Base-by-base conservation (phyloP, 2,888 invertebrate genomes). In the Ypsolopha sequella region DNA sequence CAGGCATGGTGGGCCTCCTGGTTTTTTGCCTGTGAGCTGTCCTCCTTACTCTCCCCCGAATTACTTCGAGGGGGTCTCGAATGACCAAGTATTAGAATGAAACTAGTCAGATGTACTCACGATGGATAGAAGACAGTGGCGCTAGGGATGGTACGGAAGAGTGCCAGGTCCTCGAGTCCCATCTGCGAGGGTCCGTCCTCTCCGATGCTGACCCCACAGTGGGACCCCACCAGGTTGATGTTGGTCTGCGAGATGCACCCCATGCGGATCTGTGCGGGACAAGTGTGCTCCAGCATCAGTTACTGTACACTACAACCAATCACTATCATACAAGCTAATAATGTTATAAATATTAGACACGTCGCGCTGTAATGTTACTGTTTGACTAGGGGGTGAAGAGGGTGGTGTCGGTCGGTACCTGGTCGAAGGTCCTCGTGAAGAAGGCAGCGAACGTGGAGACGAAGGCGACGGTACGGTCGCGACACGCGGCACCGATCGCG, bases 151-250 rank as follows among this genome's bases (percentile, higher is more conserved):
- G 95, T 80, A 43, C 99, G 90, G 91, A 99, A 99, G 89, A 99
- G 89, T 1, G 97, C 95, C 53, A 99, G 76, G 79, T 99, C 99
- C 85, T 99, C 99, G n/a, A 99, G 89, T 6, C 97, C 99, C 99
- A 99, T 99, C 88, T 99, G 99, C 52, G 96, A 96, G 13, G 99
- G 99, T 0, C 99, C 99, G 84, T 99, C 99, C 85, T 98, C 98
- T 36, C 98, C 99, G 81, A 99, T 99, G 67, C 97, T 97, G 24
- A 98, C 94, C 44, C 99, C 99, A 78, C 96, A 97, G 85, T 99
- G 99, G 0, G 99, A 99, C 0, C 98, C 98, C 54, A 89, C 96
- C 76, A 98, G 95, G 85, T 99, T 99, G 14, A 96, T 94, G 80
- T 99, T 98, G 33, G 96, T 95, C 88, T 98, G 98, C 39, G 98